phyloP scores from a whole-genome alignment of 1,140 invertebrate species.

The Grapholita molesta region DNA sequence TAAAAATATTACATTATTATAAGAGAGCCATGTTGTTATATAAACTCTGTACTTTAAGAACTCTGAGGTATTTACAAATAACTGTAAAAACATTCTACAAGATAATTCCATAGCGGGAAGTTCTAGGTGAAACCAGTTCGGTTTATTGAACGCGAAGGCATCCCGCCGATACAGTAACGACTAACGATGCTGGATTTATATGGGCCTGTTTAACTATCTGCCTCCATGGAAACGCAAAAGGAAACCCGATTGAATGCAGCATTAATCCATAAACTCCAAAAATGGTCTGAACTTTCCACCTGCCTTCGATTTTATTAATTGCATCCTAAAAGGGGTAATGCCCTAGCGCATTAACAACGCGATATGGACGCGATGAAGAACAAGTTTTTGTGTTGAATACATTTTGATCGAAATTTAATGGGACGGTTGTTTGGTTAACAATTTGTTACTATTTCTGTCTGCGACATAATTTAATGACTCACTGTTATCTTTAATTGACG shows the following conservation, averaged over 20 bases:
- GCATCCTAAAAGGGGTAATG: conserved; percentile 32
- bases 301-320: conserved; percentile 41
- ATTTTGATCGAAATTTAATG: conserved; percentile 11
- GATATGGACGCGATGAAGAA: conserved; percentile 18
- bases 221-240: conserved; percentile 21
- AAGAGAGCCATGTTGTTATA: too few species aligned
- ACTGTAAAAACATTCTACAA: conserved; percentile 68
- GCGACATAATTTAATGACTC: not conserved
- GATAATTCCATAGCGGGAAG: conserved; percentile 66
- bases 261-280: conserved; percentile 27
- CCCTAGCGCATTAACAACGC: conserved; percentile 23
- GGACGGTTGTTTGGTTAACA: conserved; percentile 11
- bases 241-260: conserved; percentile 33
- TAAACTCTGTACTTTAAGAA: not conserved
- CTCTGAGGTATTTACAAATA: conserved; percentile 34
- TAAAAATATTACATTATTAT: too few species aligned
- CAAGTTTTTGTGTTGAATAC: conserved; percentile 14
- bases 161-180: conserved; percentile 43
- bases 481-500: not conserved
- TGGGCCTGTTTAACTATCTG: conserved; percentile 41
- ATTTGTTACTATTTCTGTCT: not conserved
- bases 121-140: conserved; percentile 59
- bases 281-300: conserved; percentile 41
- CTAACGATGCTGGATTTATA: conserved; percentile 57
- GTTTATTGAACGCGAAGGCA: conserved; percentile 65